Base-by-base conservation (phyloP, 2,113 vertebrate genomes). In the Nestor notabilis region DNA sequence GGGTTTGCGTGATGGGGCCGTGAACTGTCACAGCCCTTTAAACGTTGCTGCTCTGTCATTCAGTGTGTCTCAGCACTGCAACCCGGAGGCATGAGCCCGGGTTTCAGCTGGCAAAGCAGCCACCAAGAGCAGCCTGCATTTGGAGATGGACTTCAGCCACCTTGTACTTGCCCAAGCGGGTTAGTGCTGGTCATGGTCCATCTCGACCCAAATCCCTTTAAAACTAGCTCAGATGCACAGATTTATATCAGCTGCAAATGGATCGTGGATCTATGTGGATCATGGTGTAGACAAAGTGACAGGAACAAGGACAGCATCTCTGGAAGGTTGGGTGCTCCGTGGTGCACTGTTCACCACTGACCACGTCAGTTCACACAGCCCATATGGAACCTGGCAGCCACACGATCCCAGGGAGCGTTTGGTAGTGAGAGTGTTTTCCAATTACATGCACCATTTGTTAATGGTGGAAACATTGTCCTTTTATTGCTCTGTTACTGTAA, bases 291-390 rank as follows among this genome's bases (percentile, higher is more conserved):
- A 6, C 5, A 17, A 25, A 60, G 31, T 9, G 18, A 1, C 9
- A 28, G 66, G 37, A n/a, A 7, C 2, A 2, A 49, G 61, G 71
- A 3, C 2, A 15, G 31, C 6, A 10, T 17, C 41, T 44, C 50
- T 5, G 2, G 39, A 5, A n/a, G 28, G 11, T 6, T 1, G 9
- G 65, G 41, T 1, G 3, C 47, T 24, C 19, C 0, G 0, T 7
- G 43, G 20, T 9, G 24, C 65, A 3, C 21, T 5, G 12, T 28
- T 33, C 55, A 37, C 27, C 55, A 2, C 31, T 11, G 60, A 4
- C 17, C 50, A 39, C 16, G 1, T 1, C 1, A 3, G 31, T 16
- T 64, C 10, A 3, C 44, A 8, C n/a, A 33, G 61, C n/a, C 43
- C 29, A 0, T 1, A 3, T 9, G n/a, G 60, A 28, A 37, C 28